phyloP scores from a whole-genome alignment of 2,888 invertebrate genomes.

The Chydorus sphaericus region DNA sequence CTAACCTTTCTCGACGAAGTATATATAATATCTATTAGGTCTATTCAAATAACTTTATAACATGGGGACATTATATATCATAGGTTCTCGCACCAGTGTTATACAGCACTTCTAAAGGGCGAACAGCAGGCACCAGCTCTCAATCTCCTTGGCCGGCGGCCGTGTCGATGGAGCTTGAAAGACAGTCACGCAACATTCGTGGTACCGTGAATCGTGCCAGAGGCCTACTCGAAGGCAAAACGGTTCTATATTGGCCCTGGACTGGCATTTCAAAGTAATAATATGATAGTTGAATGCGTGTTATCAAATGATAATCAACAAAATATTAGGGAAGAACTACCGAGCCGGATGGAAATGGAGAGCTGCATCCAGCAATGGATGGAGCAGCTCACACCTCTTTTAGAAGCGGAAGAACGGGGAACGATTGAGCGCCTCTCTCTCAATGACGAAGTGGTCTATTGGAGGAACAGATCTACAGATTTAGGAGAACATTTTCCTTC shows the following conservation, averaged over 20 bases:
- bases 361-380: not conserved
- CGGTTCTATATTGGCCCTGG: slow-evolving; percentile 79
- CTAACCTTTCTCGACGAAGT: slow-evolving; percentile 18
- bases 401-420: slow-evolving; percentile 13
- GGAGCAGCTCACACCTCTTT: slow-evolving; percentile 7
- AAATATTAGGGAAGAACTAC: not conserved
- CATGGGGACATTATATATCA: too few relatives aligned
- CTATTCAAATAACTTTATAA: too few relatives aligned
- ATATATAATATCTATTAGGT: too few relatives aligned
- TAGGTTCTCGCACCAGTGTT: slow-evolving; percentile 72
- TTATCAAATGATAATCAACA: not conserved
- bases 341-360: slow-evolving; percentile 7
- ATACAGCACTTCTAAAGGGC: slow-evolving; percentile 15
- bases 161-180: slow-evolving; percentile 57
- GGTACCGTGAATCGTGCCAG: slow-evolving; percentile 86
- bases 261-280: slow-evolving; percentile 39
- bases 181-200: slow-evolving; percentile 80
- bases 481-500: slow-evolving; percentile 81
- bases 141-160: slow-evolving; percentile 22
- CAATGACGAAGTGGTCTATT: slow-evolving; percentile 57
- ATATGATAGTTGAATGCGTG: not conserved
- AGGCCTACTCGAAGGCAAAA: slow-evolving; percentile 82
- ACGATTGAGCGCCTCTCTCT: not conserved
- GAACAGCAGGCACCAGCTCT: slow-evolving; percentile 27
- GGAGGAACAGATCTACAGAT: slow-evolving; percentile 65